A percentile compares a stretch with the other conserved stretches of the same genome.
These are phyloP conservation scores for Eristalis pertinax DNA, from an alignment of 2,888 invertebrate species.

Conservation along the genomic window DNA sequence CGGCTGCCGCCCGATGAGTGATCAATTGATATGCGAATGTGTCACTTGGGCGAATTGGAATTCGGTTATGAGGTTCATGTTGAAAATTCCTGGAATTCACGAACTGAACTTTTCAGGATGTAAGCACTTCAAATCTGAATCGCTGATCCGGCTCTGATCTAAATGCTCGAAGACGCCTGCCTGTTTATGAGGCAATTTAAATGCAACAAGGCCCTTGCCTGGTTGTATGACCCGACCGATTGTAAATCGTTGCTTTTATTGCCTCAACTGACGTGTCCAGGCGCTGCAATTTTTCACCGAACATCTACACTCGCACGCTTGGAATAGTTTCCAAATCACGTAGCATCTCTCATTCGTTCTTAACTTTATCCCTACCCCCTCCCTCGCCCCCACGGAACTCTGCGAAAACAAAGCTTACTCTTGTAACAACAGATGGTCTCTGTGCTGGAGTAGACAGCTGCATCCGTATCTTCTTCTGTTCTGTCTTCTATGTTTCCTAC, in stretches of 20 bases:
- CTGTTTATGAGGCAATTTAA: not conserved
- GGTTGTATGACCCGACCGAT: constrained; percentile 1
- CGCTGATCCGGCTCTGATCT: not conserved
- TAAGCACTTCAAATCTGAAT: not conserved
- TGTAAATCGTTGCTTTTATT: constrained; percentile 59
- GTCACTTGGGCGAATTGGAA: not conserved
- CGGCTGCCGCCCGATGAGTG: not conserved
- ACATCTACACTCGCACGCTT: not conserved
- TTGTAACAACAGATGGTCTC: constrained; percentile 71
- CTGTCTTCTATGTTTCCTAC: constrained; percentile 32
- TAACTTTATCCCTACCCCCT: not conserved
- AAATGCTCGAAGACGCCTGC: not conserved
- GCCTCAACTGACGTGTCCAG: constrained; percentile 37
- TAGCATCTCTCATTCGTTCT: constrained; percentile 32
- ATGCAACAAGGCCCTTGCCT: not conserved
- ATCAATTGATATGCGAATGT: not conserved
- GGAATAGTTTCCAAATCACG: constrained; percentile 55
- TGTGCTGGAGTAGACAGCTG: constrained; percentile 64
- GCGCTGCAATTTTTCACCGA: constrained; percentile 6
- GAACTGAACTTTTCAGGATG: not conserved
- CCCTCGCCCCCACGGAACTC: constrained; percentile 20
- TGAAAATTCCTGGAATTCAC: not conserved
- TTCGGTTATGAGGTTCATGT: not conserved
- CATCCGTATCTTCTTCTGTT: constrained; percentile 57
- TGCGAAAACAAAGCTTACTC: constrained; percentile 60